Conservation (phyloP, 2,888 invertebrate genomes). For the Sialis fuliginosa region DNA sequence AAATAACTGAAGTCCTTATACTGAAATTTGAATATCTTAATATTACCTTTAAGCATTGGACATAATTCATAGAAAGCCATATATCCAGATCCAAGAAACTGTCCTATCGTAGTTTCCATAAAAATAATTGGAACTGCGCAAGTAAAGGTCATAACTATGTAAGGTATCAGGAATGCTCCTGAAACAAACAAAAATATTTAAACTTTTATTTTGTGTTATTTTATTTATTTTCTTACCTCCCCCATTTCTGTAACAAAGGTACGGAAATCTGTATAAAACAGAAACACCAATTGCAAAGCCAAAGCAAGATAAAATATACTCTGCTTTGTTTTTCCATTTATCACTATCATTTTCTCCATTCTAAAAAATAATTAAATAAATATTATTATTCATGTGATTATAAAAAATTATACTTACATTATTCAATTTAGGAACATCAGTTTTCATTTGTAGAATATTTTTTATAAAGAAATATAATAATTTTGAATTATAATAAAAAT, state of each 20-base stretch:
- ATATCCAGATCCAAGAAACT: slow-evolving; percentile 68
- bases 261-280: slow-evolving; percentile 77
- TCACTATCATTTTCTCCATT: slow-evolving; percentile 23
- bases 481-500: too few relatives aligned
- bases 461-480: too few relatives aligned
- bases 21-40: neutral
- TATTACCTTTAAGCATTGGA: slow-evolving; percentile 69
- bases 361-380: too few relatives aligned
- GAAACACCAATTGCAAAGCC: slow-evolving; percentile 77
- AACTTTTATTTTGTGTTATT: too few relatives aligned
- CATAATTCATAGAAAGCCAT: slow-evolving; percentile 63
- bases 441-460: too few relatives aligned
- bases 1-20: neutral
- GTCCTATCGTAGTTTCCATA: slow-evolving; percentile 72
- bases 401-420: too few relatives aligned
- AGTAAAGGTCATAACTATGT: slow-evolving; percentile 58
- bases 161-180: slow-evolving; percentile 81
- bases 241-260: slow-evolving; percentile 70
- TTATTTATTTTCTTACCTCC: slow-evolving; percentile 37
- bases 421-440: too few relatives aligned
- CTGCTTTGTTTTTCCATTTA: slow-evolving; percentile 54
- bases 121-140: slow-evolving; percentile 80
- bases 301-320: slow-evolving; percentile 64
- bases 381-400: too few relatives aligned
- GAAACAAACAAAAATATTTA: slow-evolving; percentile 13